Conservation (phyloP, 2,797 vertebrate species). For the Eulemur albifrons region DNA sequence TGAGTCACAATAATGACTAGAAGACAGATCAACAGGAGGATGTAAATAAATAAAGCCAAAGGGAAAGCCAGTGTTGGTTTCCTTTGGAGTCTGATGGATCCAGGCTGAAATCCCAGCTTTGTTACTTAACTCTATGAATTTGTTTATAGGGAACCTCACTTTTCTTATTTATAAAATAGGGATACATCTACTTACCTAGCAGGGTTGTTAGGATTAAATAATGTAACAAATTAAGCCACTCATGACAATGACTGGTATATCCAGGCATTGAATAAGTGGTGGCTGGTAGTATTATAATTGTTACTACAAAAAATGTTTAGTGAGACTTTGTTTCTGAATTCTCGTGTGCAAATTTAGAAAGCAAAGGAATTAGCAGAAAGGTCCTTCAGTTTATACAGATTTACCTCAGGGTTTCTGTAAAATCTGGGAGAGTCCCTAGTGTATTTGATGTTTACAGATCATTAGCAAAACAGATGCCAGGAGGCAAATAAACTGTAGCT, state of each 20-base stretch:
- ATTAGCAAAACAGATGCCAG: slow-evolving; percentile 78
- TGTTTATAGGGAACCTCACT: slow-evolving; percentile 32
- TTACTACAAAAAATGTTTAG: slow-evolving; percentile 42
- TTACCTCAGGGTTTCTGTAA: slow-evolving; percentile 70
- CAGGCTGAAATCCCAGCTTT: slow-evolving; percentile 43
- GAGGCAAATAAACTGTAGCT: slow-evolving; percentile 72
- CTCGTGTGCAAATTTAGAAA: slow-evolving; percentile 55
- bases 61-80: slow-evolving; percentile 54
- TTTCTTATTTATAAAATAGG: slow-evolving; percentile 47
- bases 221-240: slow-evolving; percentile 35
- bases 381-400: slow-evolving; percentile 62
- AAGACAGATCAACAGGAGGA: slow-evolving; percentile 60
- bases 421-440: slow-evolving; percentile 67
- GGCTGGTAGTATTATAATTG: slow-evolving; percentile 30
- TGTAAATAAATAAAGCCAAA: slow-evolving; percentile 67
- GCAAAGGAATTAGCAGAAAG: slow-evolving; percentile 58
- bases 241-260: neutral
- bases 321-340: slow-evolving; percentile 55
- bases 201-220: slow-evolving; percentile 36
- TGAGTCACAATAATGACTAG: slow-evolving; percentile 70
- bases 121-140: slow-evolving; percentile 61
- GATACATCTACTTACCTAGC: neutral
- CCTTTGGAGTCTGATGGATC: slow-evolving; percentile 36
- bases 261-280: slow-evolving; percentile 11
- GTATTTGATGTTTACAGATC: slow-evolving; percentile 77